Percentiles rank a stretch among this genome's conserved stretches.
phyloP scores from a whole-genome alignment of 2,797 vertebrate species.

The Lacerta agilis region DNA sequence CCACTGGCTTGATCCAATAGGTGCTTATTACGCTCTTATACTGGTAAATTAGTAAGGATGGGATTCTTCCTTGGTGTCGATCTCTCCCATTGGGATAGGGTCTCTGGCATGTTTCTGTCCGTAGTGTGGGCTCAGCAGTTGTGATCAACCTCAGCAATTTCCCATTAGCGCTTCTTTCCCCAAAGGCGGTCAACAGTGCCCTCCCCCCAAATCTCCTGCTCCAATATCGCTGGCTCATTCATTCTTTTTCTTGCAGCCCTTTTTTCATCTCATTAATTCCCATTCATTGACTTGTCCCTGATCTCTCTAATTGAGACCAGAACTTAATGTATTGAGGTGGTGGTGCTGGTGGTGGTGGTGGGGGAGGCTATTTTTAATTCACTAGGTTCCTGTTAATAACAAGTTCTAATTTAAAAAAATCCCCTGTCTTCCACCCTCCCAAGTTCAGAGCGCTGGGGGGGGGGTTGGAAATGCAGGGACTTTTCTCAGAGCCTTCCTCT shows the following conservation, averaged over 20 bases:
- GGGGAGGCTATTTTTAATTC: constrained; percentile 81
- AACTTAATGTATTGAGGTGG: constrained; percentile 74
- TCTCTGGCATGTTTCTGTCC: neutral
- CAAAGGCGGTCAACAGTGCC: neutral
- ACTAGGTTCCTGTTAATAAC: constrained; percentile 81
- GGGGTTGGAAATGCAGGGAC: constrained; percentile 58
- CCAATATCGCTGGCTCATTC: constrained; percentile 47
- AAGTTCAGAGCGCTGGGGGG: constrained; percentile 70
- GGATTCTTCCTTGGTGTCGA: constrained; percentile 4
- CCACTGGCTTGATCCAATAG: too few species aligned
- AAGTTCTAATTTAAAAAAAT: constrained; percentile 81
- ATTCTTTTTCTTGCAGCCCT: constrained; percentile 66
- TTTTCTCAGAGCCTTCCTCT: constrained; percentile 73
- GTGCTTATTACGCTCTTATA: too few species aligned
- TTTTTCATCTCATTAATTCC: constrained; percentile 76
- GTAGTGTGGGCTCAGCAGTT: constrained; percentile 8
- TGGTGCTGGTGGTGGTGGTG: constrained; percentile 50
- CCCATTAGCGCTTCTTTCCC: constrained; percentile 25
- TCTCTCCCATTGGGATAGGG: neutral
- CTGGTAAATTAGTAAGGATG: neutral
- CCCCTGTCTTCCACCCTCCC: constrained; percentile 72
- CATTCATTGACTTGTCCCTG: constrained; percentile 77
- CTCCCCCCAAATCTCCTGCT: constrained; percentile 38
- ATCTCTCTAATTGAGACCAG: constrained; percentile 84
- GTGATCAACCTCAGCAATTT: constrained; percentile 47